A percentile compares a stretch with the other conserved stretches of the same genome.
Conservation (phyloP, 2,113 vertebrate species). For the Rissa tridactyla region DNA sequence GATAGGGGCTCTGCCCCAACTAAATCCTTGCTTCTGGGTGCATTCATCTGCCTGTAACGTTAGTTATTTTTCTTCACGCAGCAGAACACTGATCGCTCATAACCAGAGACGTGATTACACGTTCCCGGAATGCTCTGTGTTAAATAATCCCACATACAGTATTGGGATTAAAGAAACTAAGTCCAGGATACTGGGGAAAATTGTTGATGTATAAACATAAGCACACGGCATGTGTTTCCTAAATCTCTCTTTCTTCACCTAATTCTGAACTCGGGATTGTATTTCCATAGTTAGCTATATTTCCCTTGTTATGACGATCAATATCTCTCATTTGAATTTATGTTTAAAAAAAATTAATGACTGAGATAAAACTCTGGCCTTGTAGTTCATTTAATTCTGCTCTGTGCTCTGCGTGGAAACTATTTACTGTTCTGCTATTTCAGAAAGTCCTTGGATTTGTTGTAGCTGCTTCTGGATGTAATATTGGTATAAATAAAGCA, state of each 20-base stretch:
- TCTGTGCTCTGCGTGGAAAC: not conserved
- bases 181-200: not conserved
- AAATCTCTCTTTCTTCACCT: not conserved
- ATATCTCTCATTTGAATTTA: not conserved
- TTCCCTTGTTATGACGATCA: not conserved
- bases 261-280: not conserved
- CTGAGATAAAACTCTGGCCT: not conserved
- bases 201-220: not conserved
- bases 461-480: constrained; percentile 24
- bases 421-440: constrained; percentile 32
- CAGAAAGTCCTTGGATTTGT: constrained; percentile 35
- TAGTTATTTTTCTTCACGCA: not conserved
- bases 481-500: constrained; percentile 56
- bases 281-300: not conserved
- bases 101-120: not conserved
- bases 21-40: not conserved
- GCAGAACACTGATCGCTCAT: not conserved
- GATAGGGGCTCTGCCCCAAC: not conserved
- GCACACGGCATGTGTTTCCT: not conserved
- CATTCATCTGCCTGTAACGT: not conserved
- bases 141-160: constrained; percentile 17
- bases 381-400: not conserved
- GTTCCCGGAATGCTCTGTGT: not conserved
- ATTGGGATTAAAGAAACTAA: constrained; percentile 25
- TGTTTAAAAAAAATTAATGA: not conserved